Base-by-base conservation (phyloP, 2,797 vertebrate species). In the Myiotriccus ornatus region DNA sequence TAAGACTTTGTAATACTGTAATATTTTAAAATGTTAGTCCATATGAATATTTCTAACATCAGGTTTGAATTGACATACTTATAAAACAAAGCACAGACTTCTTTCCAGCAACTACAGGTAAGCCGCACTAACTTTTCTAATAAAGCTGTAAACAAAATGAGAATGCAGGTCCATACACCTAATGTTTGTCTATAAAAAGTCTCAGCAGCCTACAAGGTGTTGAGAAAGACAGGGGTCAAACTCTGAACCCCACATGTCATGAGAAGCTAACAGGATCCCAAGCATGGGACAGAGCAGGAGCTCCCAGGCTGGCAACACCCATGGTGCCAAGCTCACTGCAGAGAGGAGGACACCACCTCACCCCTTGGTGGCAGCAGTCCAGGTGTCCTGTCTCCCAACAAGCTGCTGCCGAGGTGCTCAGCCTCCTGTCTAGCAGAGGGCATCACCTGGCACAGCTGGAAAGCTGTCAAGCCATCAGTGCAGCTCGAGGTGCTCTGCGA, bases 401-500 rank as follows among this genome's bases (percentile, higher is more conserved):
- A 63, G 50, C 47, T 75, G 47, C 50, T 63, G 47, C 78, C n/a
- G 39, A 18, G 43, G 14, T 67, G 49, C 43, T 57, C 1, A 2
- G 16, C 17, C 28, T 70, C 37, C 28, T 0, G 0, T 25, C 23
- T 68, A 65, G 23, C 70, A 80, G 16, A 56, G 17, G 24, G 14
- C 39, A 80, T 49, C 59, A 47, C 10, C 20, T 34, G 39, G 69
- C 83, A 84, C 21, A 53, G 59, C 32, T n/a, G 43, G 24, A 43
- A 84, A 81, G 50, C 68, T 71, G 50, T 69, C 74, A 35, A 20
- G 10, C 20, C 43, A 34, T 41, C 41, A 9, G n/a, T 14, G 43
- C 16, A 35, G 28, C 43, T 78, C 0, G 0, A 8, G 16, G 67
- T 0, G 4, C 47, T n/a, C 7, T 44, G 35, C 0, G 1, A 80